Base-by-base conservation (phyloP, 2,888 invertebrate species). In the Eupithecia exiguata region DNA sequence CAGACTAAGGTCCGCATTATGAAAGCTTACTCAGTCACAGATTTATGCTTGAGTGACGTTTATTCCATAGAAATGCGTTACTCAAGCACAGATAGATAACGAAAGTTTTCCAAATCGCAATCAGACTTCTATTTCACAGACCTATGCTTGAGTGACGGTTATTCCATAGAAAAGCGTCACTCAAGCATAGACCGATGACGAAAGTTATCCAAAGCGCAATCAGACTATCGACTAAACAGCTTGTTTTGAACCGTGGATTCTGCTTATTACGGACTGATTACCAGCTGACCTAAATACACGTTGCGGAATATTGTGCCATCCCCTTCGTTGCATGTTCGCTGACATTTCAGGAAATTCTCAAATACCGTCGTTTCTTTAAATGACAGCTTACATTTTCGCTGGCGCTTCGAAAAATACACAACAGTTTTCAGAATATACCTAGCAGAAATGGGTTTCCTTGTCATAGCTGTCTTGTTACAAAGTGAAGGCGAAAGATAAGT, bases 251-350 rank as follows among this genome's bases (percentile, higher is more conserved):
- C 49, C 80, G 83, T 87, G 83, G 83, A 88, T 88, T 89, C 85
- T 84, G 84, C 84, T 88, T 88, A 89, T 88, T 87, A 87, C 85
- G 83, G 83, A 81, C 84, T 88, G 88, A 91, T 91, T 91, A 87
- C 89, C 84, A 78, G 81, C 81, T 91, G 90, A 90, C 91, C 91
- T 86, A 86, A 84, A 87, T 86, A 84, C 81, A 77, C 82, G 74
- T 77, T 75, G 82, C 75, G 84, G 83, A 85, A 86, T 85, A 81
- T 83, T 84, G 83, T 80, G 78, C 82, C 79, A 79, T 79, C 77
- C 81, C 81, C 79, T 80, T 77, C 72, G 70, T 79, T 78, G 79
- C 80, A 79, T 75, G 72, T 78, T 79, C 71, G 76, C 77, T 78
- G 77, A 77, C 78, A 77, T 78, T 79, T 78, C 74, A 69, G 65